Conservation (phyloP, 1,140 invertebrate species). For the Ctenoplectra terminalis region DNA sequence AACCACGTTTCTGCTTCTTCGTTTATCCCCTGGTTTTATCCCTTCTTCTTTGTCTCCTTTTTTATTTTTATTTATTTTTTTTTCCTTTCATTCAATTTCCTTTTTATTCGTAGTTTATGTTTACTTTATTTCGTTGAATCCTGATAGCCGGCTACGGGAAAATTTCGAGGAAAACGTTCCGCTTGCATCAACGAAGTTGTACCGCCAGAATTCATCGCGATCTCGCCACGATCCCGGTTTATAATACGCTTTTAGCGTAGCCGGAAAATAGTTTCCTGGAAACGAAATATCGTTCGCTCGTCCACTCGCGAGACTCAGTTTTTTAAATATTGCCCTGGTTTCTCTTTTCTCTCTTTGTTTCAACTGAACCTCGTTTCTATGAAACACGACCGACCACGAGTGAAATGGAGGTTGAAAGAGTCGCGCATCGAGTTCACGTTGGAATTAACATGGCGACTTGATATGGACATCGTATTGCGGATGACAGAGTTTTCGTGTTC, state of each 20-base stretch:
- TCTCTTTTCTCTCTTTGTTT: neutral
- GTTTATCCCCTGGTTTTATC: neutral
- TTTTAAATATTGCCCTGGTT: conserved; percentile 22
- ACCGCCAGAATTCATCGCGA: neutral
- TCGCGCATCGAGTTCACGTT: neutral
- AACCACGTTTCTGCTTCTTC: neutral
- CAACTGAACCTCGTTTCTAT: neutral
- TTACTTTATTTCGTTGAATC: neutral
- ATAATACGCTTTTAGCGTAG: neutral
- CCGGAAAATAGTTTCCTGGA: neutral
- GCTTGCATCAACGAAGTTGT: too few species aligned
- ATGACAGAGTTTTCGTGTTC: neutral
- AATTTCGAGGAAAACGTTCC: neutral
- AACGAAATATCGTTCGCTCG: conserved; percentile 14
- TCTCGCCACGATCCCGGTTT: neutral
- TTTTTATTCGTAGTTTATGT: neutral
- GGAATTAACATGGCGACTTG: neutral
- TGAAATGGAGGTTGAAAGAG: conserved; percentile 2
- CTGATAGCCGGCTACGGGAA: neutral
- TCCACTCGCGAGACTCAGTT: neutral
- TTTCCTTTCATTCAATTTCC: neutral
- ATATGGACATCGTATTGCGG: too few species aligned
- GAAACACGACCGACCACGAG: too few species aligned
- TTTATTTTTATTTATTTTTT: neutral
- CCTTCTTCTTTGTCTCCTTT: neutral